Evolutionary conservation across 2,797 vertebrate species (phyloP).

Genomic region (Mormyrops boulengeri): DNA sequence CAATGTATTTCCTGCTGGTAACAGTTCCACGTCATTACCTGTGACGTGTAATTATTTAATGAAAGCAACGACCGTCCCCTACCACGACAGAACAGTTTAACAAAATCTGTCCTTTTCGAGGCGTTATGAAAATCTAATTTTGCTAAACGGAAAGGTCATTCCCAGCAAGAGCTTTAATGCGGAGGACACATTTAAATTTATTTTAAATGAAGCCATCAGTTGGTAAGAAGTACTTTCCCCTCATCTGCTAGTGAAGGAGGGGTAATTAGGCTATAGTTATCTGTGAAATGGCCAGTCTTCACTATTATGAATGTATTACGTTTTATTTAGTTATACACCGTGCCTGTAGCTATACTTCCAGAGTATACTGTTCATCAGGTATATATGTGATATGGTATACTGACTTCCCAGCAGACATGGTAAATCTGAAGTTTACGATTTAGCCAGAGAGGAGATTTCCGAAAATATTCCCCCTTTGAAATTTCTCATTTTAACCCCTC

Average conservation of each 20-base stretch:
- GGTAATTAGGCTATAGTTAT: not conserved
- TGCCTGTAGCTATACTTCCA: not conserved
- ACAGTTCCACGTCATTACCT: not conserved
- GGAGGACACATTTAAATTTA: not conserved
- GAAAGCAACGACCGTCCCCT: not conserved
- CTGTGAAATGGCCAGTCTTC: not conserved
- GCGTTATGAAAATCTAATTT: not conserved
- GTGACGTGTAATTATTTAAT: not conserved
- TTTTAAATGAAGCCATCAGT: constrained; percentile 15
- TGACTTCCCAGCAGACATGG: not conserved
- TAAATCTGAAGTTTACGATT: not conserved
- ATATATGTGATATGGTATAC: not conserved
- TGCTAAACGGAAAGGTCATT: not conserved
- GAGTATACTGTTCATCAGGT: not conserved
- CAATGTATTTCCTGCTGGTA: not conserved
- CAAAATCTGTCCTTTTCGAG: not conserved
- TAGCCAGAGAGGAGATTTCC: not conserved
- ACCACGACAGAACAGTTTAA: not conserved
- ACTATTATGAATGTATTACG: not conserved
- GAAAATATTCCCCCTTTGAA: not conserved
- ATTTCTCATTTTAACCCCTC: not conserved
- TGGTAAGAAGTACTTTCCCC: not conserved
- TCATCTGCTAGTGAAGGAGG: not conserved
- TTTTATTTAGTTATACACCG: not conserved
- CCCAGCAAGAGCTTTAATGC: not conserved